These are phyloP conservation scores for Medauroidea extradentata DNA, from an alignment of 1,140 invertebrate species.

Conservation along the genomic window DNA sequence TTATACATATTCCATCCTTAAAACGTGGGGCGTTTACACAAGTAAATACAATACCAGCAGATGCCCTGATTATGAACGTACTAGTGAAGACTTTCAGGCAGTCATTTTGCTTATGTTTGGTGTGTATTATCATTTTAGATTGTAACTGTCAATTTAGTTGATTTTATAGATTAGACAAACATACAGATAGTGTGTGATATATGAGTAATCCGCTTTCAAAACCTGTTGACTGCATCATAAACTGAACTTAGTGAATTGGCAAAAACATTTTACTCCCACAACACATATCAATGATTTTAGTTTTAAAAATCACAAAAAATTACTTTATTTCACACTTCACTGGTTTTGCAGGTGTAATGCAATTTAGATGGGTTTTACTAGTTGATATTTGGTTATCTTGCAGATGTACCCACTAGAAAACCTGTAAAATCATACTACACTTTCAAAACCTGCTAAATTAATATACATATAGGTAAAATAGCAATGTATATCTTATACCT, in stretches of 20 bases:
- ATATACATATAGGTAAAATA: not conserved
- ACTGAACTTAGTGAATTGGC: no score
- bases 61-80: not conserved
- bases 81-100: not conserved
- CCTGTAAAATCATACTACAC: not conserved
- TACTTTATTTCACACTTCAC: no score
- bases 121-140: not conserved
- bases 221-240: no score
- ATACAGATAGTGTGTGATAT: no score
- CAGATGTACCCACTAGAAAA: not conserved
- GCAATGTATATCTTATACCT: not conserved
- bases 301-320: not conserved
- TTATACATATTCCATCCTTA: no score
- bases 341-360: conserved; percentile 4
- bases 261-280: conserved; percentile 3
- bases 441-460: conserved; percentile 1
- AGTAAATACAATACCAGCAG: no score
- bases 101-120: not conserved
- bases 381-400: not conserved
- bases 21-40: no score
- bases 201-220: no score
- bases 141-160: not conserved
- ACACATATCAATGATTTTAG: not conserved
- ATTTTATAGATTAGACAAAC: not conserved
- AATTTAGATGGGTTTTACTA: not conserved